Evolutionary conservation across 2,888 invertebrate genomes (phyloP).

Genomic region (Myopa tessellatipennis): DNA sequence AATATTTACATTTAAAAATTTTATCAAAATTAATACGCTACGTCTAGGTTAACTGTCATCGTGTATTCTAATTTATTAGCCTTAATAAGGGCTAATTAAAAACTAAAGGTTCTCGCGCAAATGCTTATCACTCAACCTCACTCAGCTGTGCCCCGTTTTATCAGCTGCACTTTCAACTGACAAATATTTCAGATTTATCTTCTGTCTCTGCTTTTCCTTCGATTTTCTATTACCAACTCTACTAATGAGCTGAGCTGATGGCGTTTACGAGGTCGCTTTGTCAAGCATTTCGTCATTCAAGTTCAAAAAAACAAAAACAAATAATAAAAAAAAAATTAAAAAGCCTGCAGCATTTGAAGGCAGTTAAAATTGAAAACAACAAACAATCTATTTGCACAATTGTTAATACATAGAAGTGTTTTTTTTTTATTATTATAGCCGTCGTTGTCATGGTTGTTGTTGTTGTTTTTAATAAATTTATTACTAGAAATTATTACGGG

Average conservation of each 20-base stretch:
- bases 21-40: no score
- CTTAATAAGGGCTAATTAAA: no score
- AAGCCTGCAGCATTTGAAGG: background rate
- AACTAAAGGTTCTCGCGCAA: no score
- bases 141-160: no score
- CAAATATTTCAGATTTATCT: background rate
- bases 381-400: conserved; percentile 4
- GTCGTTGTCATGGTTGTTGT: background rate
- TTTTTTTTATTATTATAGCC: background rate
- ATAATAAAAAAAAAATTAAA: background rate
- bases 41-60: no score
- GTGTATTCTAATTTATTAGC: no score
- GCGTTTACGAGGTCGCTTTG: background rate
- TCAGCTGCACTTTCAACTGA: no score
- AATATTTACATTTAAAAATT: no score
- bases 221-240: background rate
- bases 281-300: background rate
- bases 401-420: background rate
- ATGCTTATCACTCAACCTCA: no score
- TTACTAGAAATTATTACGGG: background rate
- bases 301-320: background rate
- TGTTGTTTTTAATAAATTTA: conserved; percentile 1
- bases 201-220: background rate
- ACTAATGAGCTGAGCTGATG: background rate
- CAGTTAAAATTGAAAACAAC: background rate